A percentile compares a stretch with the other conserved stretches of the same genome.
Conservation (phyloP, 2,113 vertebrate genomes). For the Petrocephalus zakoni region DNA sequence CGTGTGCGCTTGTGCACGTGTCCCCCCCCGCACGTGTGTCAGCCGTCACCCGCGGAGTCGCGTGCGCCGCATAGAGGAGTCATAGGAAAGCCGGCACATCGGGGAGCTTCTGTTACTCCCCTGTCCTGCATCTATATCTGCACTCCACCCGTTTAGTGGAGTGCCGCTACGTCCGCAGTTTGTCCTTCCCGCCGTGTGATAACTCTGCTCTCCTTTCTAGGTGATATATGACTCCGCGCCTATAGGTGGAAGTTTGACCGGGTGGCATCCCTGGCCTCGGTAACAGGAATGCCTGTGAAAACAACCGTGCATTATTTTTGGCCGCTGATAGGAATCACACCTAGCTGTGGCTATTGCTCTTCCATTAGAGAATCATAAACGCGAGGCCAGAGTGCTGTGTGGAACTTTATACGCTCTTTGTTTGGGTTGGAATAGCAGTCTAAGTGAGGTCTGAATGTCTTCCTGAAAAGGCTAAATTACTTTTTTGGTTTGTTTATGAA, state of each 20-base stretch:
- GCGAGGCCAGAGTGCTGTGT: not conserved
- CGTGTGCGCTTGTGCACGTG: conserved; percentile 15
- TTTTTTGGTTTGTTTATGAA: not conserved
- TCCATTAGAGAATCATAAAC: not conserved
- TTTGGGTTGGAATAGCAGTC: not conserved
- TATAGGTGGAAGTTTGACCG: not conserved
- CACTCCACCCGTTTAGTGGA: not conserved
- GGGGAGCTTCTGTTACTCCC: not conserved
- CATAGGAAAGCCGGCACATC: not conserved
- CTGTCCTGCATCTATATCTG: not conserved
- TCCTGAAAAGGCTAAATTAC: not conserved
- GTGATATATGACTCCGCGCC: not conserved
- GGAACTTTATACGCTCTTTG: not conserved
- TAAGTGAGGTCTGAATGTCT: not conserved
- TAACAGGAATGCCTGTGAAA: not conserved
- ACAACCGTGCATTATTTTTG: not conserved
- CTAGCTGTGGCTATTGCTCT: not conserved
- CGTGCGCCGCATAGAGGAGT: not conserved
- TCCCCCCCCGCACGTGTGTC: conserved; percentile 14
- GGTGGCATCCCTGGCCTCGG: not conserved
- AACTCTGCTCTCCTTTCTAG: not conserved
- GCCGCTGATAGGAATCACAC: not conserved
- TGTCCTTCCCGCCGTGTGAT: not conserved
- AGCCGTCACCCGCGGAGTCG: not conserved
- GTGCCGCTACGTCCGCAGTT: not conserved